These are phyloP conservation scores for Teleogryllus occipitalis DNA, from an alignment of 1,140 invertebrate species.

Conservation along the genomic window DNA sequence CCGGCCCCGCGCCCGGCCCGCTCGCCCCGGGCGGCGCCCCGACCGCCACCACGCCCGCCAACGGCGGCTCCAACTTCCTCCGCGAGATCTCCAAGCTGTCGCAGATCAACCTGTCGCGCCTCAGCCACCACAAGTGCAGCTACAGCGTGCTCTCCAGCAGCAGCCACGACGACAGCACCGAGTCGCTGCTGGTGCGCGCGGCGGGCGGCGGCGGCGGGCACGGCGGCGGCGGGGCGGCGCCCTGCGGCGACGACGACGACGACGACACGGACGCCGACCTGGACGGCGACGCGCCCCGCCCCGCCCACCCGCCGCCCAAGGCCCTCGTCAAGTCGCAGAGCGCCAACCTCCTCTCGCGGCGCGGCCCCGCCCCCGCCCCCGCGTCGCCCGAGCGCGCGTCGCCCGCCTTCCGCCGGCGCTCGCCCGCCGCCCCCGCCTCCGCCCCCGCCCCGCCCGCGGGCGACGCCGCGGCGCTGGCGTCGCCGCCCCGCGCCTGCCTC, in stretches of 20 bases:
- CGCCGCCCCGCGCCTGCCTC: constrained; percentile 27
- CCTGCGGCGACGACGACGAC: constrained; percentile 24
- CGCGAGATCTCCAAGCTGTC: constrained; percentile 66
- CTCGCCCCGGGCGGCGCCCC: background rate
- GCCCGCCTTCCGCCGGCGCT: too few relatives aligned
- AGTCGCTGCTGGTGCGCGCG: constrained; percentile 46
- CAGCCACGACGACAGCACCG: constrained; percentile 54
- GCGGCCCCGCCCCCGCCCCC: constrained; percentile 23
- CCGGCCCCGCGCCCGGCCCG: constrained; percentile 20
- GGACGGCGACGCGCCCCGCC: too few relatives aligned
- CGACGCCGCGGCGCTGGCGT: constrained; percentile 26
- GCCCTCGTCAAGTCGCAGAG: constrained; percentile 51
- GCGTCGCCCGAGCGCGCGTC: too few relatives aligned
- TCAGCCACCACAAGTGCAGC: constrained; percentile 58
- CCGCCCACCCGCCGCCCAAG: too few relatives aligned
- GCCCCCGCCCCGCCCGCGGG: too few relatives aligned
- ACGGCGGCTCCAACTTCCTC: constrained; percentile 46
- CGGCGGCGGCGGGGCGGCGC: constrained; percentile 29
- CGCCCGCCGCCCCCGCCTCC: too few relatives aligned
- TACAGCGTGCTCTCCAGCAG: constrained; percentile 56
- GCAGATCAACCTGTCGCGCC: constrained; percentile 58
- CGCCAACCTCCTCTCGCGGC: constrained; percentile 43
- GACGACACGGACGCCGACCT: too few relatives aligned
- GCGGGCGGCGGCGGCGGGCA: constrained; percentile 28
- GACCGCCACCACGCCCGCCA: background rate